Evolutionary conservation across 2,797 vertebrate genomes (phyloP).

Genomic region (Spheniscus humboldti): DNA sequence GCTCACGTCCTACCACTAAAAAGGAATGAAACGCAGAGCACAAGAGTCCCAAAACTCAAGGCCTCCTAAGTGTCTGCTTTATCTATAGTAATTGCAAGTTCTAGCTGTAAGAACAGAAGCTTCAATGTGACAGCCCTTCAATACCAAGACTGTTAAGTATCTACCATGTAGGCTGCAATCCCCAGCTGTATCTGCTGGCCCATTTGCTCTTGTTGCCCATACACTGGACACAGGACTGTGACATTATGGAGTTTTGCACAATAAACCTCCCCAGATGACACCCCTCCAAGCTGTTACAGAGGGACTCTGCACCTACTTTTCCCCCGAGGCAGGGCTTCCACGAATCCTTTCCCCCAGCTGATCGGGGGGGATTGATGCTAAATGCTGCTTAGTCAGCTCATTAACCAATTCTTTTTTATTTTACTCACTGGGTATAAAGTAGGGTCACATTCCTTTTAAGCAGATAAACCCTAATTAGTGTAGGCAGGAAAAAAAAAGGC

Average conservation of each 20-base stretch:
- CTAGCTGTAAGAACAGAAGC: no score
- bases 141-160: no score
- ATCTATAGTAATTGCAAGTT: background rate
- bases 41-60: no score
- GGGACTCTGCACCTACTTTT: background rate
- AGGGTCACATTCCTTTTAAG: background rate
- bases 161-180: background rate
- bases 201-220: background rate
- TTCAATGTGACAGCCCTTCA: no score
- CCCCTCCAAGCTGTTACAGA: background rate
- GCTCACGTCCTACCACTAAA: background rate
- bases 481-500: background rate
- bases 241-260: fast-evolving
- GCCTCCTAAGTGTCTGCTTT: no score
- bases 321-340: background rate
- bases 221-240: fast-evolving
- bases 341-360: fast-evolving
- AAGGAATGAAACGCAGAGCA: background rate
- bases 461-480: background rate
- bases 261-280: no score
- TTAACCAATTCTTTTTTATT: background rate
- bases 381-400: background rate
- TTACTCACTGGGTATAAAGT: background rate
- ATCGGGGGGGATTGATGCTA: fast-evolving
- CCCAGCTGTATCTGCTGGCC: background rate